Base-by-base conservation (phyloP, 2,888 invertebrate genomes). In the Hirtodrosophila trivittata region DNA sequence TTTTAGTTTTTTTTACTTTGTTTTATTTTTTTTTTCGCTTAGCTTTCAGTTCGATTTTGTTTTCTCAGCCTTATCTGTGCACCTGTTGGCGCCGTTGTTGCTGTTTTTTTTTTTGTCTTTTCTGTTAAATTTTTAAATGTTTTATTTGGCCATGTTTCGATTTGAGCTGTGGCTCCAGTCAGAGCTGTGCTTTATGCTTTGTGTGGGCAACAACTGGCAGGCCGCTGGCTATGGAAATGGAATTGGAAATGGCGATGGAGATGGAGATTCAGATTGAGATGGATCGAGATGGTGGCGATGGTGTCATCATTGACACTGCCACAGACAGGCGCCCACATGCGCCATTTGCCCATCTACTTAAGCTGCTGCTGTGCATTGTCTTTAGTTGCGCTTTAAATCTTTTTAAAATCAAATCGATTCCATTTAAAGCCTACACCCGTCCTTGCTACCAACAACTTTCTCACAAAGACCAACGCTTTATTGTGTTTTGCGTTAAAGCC, bases 261-360 rank as follows among this genome's bases (percentile, higher is more conserved):
- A 4, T 39, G 39, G 6, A n/a, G 9, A 9, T 9, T 9, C 3
- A 21, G 18, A 3, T 3, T 21, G 18, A 21, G 18, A 21, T 35
- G 6, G 35, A 5, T 35, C n/a, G n/a, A n/a, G 35, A 35, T 2
- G 35, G 1, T 18, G 38, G 38, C 18, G 72, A 66, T 73, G 77
- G 82, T 80, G 86, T 85, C 78, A 85, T 85, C 86, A 77, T 74
- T 82, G 82, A 74, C 78, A 81, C 77, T 54, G 39, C 43, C 37
- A 26, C 41, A 25, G 35, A 21, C 50, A 47, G 39, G 35, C 68
- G 60, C 56, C 59, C 65, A 64, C 73, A 47, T 35, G 37, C 41
- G 21, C 3, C 28, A 6, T 2, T 30, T 21, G 39, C 14, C 21
- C 9, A 14, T n/a, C n/a, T n/a, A n/a, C n/a, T n/a, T n/a, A n/a